Base-by-base conservation (phyloP, 2,888 invertebrate genomes). In the Hydrotaea diabolus region DNA sequence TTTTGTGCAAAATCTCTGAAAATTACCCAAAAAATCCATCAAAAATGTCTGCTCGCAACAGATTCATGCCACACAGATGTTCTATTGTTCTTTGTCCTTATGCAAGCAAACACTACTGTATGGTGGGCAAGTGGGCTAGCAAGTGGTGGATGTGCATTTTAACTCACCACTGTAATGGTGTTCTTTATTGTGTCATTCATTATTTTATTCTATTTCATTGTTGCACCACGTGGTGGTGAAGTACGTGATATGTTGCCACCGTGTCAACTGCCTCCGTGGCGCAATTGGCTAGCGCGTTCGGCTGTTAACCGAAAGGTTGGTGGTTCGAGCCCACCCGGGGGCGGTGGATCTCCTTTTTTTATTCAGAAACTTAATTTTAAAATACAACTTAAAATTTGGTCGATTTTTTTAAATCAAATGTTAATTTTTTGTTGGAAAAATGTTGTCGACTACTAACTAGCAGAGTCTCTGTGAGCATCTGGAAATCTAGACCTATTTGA, bases 281-380 rank as follows among this genome's bases (percentile, higher is more conserved):
- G 97, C 97, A 97, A 97, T 96, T 92, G 97, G 97, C 94, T 97
- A 97, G 97, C 97, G 97, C 97, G 97, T 97, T 97, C 97, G 97
- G 97, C 97, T 97, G 97, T 97, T 97, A 97, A 97, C 97, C 97
- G 97, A 97, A 97, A 97, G 97, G 97, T 97, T 97, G 97, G 97
- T 97, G 97, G 97, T 97, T 97, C 97, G 95, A 97, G 96, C 95
- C 97, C 97, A 97, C 97, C 97, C 96, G 96, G 96, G 96, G 96
- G 96, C 96, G 96, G 31, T 31, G 31, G 3, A 31, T 2, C 31
- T 31, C n/a, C n/a, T 31, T 31, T 31, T 31, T 2, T 31, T 31
- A 7, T 2, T 2, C 3, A 7, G 31, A 31, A 31, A n/a, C n/a
- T n/a, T n/a, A n/a, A n/a, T n/a, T n/a, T n/a, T n/a, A n/a, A n/a